These are phyloP conservation scores for Helicolenus hilgendorfi DNA, from an alignment of 2,797 vertebrate genomes.

Conservation along the genomic window DNA sequence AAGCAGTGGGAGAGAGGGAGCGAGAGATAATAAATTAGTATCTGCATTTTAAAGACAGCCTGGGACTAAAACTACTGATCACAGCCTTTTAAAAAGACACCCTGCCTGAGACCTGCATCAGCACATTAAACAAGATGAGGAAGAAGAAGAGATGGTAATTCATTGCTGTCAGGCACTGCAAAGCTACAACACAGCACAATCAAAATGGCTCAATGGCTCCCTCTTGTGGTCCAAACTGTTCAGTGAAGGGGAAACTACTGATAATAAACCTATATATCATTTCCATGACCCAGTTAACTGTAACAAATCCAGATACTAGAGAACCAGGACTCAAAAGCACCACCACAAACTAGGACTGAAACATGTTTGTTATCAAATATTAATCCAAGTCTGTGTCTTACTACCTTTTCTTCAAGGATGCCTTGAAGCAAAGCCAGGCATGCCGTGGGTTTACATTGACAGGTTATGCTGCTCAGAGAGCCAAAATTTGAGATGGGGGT, in stretches of 20 bases:
- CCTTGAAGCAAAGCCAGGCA: not conserved
- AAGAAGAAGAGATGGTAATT: conserved; percentile 28
- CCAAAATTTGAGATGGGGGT: not conserved
- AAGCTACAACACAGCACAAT: not conserved
- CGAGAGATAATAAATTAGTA: conserved; percentile 24
- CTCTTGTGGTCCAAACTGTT: conserved; percentile 51
- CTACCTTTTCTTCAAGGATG: not conserved
- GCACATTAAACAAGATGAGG: conserved; percentile 33
- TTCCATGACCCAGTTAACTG: not conserved
- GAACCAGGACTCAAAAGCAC: not conserved
- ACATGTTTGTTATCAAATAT: not conserved
- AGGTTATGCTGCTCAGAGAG: not conserved
- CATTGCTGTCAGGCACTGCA: not conserved
- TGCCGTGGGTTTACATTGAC: not conserved
- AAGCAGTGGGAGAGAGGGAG: not conserved
- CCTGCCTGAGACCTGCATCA: conserved; percentile 35
- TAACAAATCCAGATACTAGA: not conserved
- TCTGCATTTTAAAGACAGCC: conserved; percentile 39
- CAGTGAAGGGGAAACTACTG: not conserved
- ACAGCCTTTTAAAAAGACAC: conserved; percentile 20
- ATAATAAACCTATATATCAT: not conserved
- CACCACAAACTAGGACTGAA: not conserved
- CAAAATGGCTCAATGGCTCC: conserved; percentile 31
- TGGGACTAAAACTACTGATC: conserved; percentile 12
- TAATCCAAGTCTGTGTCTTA: not conserved